Base-by-base conservation (phyloP, 2,888 invertebrate genomes). In the Plagodis dolabraria region DNA sequence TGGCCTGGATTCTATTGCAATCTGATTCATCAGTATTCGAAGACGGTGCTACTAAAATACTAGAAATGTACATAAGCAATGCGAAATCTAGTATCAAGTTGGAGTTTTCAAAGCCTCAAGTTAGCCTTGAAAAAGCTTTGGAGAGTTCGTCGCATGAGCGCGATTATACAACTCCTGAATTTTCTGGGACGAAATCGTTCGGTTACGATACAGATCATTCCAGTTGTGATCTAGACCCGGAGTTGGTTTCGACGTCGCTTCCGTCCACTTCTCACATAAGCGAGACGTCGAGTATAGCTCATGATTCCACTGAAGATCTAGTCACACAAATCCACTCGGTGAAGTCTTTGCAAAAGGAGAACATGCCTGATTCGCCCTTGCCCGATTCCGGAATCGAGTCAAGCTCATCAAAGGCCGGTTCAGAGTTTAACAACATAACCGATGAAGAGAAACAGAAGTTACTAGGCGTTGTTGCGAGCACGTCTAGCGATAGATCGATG, bases 1-100 rank as follows among this genome's bases (percentile, higher is more conserved):
- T 99, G 68, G 98, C 98, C 44, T 96, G 98, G 94, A 97, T 98
- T 57, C 96, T 99, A 77, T 89, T 99, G 40, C 96, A 97, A 82
- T 97, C 97, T 0, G 96, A 98, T 76, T 92, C 93, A 68, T 94
- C 94, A 62, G 95, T 95, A 33, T 95, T 96, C 70, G 94, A 94
- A 76, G 95, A 94, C 65, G 96, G 96, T 1, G 95, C 95, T 0
- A 94, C 94, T 33, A 94, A 94, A 79, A 94, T 96, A 72, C 85
- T 96, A 63, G 95, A 95, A 78, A 94, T 94, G 76, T 95, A 95
- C 72, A 92, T 94, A 35, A 94, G 94, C 55, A 89, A 83, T 72
- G 94, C 93, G 60, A 94, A 93, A 62, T 92, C 93, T 40, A 89
- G 82, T 53, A 94, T 94, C 5, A 94, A 94, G 68, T 85, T 95